A percentile compares a stretch with the other conserved stretches of the same genome.
Evolutionary conservation across 2,113 vertebrate species (phyloP).

Genomic region (Hippocampus comes): DNA sequence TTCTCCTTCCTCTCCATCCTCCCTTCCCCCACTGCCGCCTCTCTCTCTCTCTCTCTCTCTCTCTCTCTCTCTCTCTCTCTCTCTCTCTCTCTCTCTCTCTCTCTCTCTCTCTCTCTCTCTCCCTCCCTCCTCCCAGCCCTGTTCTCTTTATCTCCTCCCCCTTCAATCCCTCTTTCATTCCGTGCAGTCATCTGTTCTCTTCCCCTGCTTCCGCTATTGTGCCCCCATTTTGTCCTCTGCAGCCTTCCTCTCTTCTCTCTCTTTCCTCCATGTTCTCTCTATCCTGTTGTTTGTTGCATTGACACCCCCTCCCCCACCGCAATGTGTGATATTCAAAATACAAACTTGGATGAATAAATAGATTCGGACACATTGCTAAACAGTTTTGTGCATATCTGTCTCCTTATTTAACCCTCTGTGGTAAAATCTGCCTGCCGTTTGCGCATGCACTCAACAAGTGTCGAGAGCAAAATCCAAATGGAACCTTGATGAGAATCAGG

Average conservation of each 20-base stretch:
- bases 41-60: slow-evolving; percentile 22
- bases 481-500: neutral
- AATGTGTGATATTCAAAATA: slow-evolving; percentile 40
- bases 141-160: slow-evolving; percentile 60
- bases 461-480: neutral
- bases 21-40: slow-evolving; percentile 42
- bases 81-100: slow-evolving; percentile 42
- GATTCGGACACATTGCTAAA: neutral
- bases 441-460: slow-evolving; percentile 56
- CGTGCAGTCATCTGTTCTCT: slow-evolving; percentile 63
- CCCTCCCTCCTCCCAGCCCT: slow-evolving; percentile 38
- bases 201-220: slow-evolving; percentile 59
- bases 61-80: slow-evolving; percentile 42
- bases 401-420: slow-evolving; percentile 5
- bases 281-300: slow-evolving; percentile 53
- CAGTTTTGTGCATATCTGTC: neutral
- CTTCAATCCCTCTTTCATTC: slow-evolving; percentile 69
- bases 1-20: slow-evolving; percentile 46
- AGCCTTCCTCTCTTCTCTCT: slow-evolving; percentile 32
- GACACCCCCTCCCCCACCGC: neutral
- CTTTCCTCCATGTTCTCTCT: slow-evolving; percentile 65
- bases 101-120: slow-evolving; percentile 33
- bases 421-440: slow-evolving; percentile 7
- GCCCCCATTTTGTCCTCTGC: slow-evolving; percentile 70
- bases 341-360: slow-evolving; percentile 44